phyloP scores from a whole-genome alignment of 2,888 invertebrate genomes.

The Athalia cordata region DNA sequence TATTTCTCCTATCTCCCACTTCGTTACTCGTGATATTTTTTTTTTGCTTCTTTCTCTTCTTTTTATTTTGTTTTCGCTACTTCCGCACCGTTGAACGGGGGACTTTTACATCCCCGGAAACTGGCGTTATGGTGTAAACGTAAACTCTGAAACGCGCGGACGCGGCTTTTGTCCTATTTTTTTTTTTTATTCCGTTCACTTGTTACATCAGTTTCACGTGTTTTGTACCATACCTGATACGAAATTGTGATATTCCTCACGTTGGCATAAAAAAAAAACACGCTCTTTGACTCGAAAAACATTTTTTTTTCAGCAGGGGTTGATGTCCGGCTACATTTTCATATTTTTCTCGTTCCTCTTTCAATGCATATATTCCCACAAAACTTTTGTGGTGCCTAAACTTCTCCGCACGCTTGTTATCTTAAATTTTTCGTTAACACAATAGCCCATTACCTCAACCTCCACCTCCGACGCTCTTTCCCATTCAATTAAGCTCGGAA shows the following conservation, averaged over 20 bases:
- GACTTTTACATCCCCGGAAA: no score
- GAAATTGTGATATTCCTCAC: no score
- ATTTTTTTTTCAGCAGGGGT: no score
- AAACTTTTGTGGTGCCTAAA: background rate
- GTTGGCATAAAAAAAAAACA: no score
- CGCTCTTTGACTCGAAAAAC: no score
- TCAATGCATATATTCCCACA: background rate
- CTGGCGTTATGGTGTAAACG: no score
- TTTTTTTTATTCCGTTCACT: no score
- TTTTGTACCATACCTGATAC: no score
- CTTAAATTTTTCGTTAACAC: background rate
- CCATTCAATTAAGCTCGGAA: slow-evolving; percentile 30
- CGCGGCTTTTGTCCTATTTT: no score
- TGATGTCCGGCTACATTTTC: background rate
- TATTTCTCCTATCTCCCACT: background rate
- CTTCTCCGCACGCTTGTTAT: background rate
- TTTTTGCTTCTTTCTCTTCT: background rate
- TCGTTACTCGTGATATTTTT: background rate
- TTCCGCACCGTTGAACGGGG: background rate
- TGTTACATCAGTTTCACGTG: no score
- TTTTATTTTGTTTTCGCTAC: background rate
- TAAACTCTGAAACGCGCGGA: no score
- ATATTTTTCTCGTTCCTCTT: background rate
- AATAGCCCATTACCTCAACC: background rate
- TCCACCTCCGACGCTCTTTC: background rate